Percentiles rank a stretch among this genome's conserved stretches.
These are phyloP conservation scores for Diadema setosum DNA, from an alignment of 35 echinoderm and acorn worm genomes.

Conservation along the genomic window DNA sequence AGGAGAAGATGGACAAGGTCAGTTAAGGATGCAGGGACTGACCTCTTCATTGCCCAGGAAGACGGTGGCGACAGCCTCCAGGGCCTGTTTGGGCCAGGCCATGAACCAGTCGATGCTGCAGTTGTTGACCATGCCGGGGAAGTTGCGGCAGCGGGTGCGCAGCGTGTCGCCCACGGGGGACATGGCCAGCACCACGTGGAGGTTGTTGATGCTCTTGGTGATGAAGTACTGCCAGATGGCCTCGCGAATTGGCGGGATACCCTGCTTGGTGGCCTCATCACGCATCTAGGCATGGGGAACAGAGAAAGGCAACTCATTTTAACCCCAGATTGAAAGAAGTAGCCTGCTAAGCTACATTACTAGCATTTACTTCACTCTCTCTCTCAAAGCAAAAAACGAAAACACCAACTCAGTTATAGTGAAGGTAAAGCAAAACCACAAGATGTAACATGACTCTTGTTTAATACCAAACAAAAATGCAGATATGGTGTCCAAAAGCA, in stretches of 20 bases:
- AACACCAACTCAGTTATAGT: too few species aligned
- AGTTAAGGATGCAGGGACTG: too few species aligned
- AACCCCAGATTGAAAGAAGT: too few species aligned
- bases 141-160: constrained; percentile 88
- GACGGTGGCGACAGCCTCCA: constrained; percentile 58
- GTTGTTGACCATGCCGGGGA: constrained; percentile 98
- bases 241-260: constrained; percentile 72
- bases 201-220: constrained; percentile 78
- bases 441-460: too few species aligned
- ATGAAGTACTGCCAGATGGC: constrained; percentile 96
- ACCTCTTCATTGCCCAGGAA: constrained; percentile 95
- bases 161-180: constrained; percentile 92
- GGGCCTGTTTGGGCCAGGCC: constrained; percentile 90
- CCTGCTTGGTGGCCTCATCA: constrained; percentile 85
- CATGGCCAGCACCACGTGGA: constrained; percentile 95
- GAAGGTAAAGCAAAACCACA: too few species aligned
- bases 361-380: too few species aligned
- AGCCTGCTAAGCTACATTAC: too few species aligned
- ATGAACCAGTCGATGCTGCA: constrained; percentile 99
- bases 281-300: constrained; percentile 43
- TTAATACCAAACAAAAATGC: too few species aligned
- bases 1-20: too few species aligned
- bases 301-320: too few species aligned
- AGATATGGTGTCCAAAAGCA: too few species aligned
- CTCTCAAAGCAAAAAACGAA: too few species aligned